A percentile compares a stretch with the other conserved stretches of the same genome.
phyloP scores from a whole-genome alignment of 2,797 vertebrate genomes.

The Huso huso region DNA sequence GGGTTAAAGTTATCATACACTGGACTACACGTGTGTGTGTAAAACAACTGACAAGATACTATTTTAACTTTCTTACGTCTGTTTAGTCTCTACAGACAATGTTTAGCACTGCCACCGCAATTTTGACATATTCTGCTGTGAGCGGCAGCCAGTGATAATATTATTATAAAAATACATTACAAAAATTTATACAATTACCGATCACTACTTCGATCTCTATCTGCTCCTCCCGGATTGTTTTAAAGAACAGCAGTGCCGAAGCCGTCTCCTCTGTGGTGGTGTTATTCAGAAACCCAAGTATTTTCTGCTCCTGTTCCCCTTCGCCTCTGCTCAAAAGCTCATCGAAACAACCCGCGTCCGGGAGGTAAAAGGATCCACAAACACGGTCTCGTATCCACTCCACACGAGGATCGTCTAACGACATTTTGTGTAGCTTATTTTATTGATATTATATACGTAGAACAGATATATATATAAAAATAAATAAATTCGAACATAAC shows the following conservation, averaged over 20 bases:
- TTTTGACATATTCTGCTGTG: too few relatives aligned
- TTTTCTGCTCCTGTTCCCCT: conserved; percentile 47
- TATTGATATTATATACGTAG: neutral
- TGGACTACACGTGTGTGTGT: too few relatives aligned
- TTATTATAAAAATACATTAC: too few relatives aligned
- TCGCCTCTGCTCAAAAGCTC: conserved; percentile 63
- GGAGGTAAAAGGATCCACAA: conserved; percentile 47
- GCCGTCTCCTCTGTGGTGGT: conserved; percentile 35
- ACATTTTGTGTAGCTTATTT: conserved; percentile 36
- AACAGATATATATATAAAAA: neutral
- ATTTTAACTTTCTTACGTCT: too few relatives aligned
- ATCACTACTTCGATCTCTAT: conserved; percentile 44
- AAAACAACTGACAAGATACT: too few relatives aligned
- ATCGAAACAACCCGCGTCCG: conserved; percentile 55
- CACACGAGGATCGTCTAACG: conserved; percentile 67
- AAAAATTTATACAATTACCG: conserved; percentile 43
- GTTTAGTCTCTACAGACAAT: too few relatives aligned
- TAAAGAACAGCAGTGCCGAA: conserved; percentile 60
- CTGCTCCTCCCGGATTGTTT: conserved; percentile 49
- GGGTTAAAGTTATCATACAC: too few relatives aligned
- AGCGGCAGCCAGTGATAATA: too few relatives aligned
- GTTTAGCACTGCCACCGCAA: too few relatives aligned
- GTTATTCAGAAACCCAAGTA: conserved; percentile 58
- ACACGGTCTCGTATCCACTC: conserved; percentile 71
- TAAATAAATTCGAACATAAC: too few relatives aligned